Evolutionary conservation across 2,888 invertebrate species (phyloP).

Genomic region (Tetranychus truncatus): DNA sequence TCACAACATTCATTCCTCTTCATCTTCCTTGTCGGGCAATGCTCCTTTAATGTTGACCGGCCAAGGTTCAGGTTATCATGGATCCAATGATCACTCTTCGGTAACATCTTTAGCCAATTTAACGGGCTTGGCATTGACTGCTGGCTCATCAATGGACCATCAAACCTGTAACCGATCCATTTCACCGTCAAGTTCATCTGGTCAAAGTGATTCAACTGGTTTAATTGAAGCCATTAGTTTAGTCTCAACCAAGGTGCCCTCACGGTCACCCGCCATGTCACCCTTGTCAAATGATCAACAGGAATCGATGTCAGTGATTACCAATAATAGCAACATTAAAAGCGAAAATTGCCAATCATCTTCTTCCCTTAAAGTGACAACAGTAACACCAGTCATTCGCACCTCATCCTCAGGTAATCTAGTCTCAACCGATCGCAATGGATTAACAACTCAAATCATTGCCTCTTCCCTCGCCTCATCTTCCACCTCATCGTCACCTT

Average conservation of each 20-base stretch:
- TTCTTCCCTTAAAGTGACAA: not conserved
- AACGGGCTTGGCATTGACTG: not conserved
- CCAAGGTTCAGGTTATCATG: not conserved
- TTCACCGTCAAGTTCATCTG: not conserved
- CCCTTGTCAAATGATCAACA: not conserved
- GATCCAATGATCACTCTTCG: not conserved
- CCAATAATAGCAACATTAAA: not conserved
- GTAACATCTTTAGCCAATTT: conserved; percentile 1
- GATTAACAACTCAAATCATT: conserved; percentile 1
- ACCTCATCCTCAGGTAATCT: conserved; percentile 3
- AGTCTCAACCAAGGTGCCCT: not conserved
- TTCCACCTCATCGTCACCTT: conserved; percentile 5
- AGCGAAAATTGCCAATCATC: not conserved
- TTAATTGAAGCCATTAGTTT: not conserved
- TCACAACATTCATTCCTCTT: conserved; percentile 50
- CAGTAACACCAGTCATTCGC: not conserved
- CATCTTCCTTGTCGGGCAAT: conserved; percentile 11
- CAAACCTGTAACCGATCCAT: not conserved
- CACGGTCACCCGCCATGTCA: not conserved
- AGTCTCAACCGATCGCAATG: not conserved
- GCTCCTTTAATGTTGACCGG: not conserved
- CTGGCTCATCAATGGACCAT: not conserved
- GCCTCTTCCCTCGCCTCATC: not conserved
- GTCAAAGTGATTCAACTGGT: not conserved
- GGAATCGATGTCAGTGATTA: not conserved